Percentiles rank a stretch among this genome's conserved stretches.
Conservation (phyloP, 92 coral and sea anemone species). For the Anthopleura xanthogrammica region DNA sequence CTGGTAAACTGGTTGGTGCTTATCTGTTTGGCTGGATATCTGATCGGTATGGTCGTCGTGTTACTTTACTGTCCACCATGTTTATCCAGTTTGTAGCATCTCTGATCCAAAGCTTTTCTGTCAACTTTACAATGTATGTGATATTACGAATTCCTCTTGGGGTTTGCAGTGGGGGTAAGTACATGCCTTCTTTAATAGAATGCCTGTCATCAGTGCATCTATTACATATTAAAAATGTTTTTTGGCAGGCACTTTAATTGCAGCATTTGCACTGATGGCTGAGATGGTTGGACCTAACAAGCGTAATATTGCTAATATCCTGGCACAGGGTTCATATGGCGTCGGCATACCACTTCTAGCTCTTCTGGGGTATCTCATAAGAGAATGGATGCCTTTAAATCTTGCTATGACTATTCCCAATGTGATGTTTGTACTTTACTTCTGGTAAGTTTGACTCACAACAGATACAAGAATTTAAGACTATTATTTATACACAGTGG, state of each 20-base stretch:
- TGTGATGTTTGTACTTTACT: conserved; percentile 69
- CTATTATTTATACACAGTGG: no score
- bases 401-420: conserved; percentile 79
- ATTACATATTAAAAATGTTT: conserved; percentile 2
- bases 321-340: conserved; percentile 84
- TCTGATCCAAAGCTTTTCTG: conserved; percentile 86
- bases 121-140: conserved; percentile 87
- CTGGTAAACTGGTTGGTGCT: conserved; percentile 95
- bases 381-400: conserved; percentile 84
- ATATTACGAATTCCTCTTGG: conserved; percentile 89
- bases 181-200: not conserved
- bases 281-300: conserved; percentile 86
- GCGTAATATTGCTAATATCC: conserved; percentile 89
- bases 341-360: conserved; percentile 93
- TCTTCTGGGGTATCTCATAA: conserved; percentile 68
- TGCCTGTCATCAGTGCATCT: no score
- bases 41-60: conserved; percentile 88
- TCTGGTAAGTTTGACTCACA: conserved; percentile 63
- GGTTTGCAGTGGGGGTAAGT: conserved; percentile 94
- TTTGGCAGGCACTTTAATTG: conserved; percentile 76
- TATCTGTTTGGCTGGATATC: conserved; percentile 97
- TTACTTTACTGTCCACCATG: conserved; percentile 82
- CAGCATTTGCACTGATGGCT: conserved; percentile 88
- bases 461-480: no score
- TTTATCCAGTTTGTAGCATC: conserved; percentile 84